Base-by-base conservation (phyloP, 2,888 invertebrate genomes). In the Nemotelus nigrinus region DNA sequence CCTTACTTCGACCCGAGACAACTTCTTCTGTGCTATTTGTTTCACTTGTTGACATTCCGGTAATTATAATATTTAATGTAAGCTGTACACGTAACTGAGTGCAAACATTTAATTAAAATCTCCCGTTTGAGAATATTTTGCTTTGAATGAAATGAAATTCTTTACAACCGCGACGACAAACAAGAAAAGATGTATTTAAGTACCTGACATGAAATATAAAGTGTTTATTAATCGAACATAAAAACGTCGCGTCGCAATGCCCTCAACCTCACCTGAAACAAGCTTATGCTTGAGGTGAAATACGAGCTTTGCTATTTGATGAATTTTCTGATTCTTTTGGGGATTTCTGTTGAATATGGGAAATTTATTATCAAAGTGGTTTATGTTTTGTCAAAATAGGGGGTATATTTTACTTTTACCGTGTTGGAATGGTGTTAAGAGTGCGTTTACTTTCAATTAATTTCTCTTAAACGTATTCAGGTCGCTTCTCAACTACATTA, bases 181-280 rank as follows among this genome's bases (percentile, higher is more conserved):
- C 67, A 48, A 5, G 67, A 53, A 53, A 70, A 70, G 39, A 70
- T 53, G 41, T 70, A 25, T 53, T 50, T 50, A 74, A 74, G 74
- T 60, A 74, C 48, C 74, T 74, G 74, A 60, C 74, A 63, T 50
- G 74, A 74, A 74, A 60, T 60, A 74, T 74, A 74, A 74, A 74
- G 63, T 74, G 63, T 74, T 74, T 74, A 74, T 74, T 74, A 74
- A 70, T 70, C 70, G 70, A 43, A 70, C 70, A 53, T 70, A 70
- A 70, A 70, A 70, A 53, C 55, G 8, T 65, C 10, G 43, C 10
- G 57, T 25, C 25, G 10, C 57, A 25, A 25, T 3, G 10, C 57
- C 57, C 25, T 57, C 57, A 10, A 25, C 57, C 3, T 25, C n/a
- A 4, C 57, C 25, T 63, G 39, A 43, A 43, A 43, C 3, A 43